These are phyloP conservation scores for Pharmacophagus antenor DNA, from an alignment of 2,888 invertebrate genomes.

Conservation along the genomic window DNA sequence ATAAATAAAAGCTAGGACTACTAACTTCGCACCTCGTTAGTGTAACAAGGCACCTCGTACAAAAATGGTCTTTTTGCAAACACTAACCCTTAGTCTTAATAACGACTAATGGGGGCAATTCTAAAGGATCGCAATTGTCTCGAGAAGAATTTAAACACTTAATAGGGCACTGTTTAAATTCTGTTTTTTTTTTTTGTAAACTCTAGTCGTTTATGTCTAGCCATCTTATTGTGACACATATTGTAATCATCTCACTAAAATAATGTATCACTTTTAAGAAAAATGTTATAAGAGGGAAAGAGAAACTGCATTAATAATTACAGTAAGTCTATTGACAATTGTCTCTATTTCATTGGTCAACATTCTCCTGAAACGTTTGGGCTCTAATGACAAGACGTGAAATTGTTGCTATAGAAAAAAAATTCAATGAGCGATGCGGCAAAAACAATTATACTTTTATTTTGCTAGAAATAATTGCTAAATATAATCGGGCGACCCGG, in stretches of 20 bases:
- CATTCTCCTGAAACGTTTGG: neutral
- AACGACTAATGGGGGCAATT: slow-evolving; percentile 18
- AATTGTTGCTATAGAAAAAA: neutral
- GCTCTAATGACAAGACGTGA: neutral
- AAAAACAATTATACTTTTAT: neutral
- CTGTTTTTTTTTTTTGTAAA: slow-evolving; percentile 11
- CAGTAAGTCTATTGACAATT: too few relatives aligned
- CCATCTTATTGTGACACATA: slow-evolving; percentile 17
- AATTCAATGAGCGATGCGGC: neutral
- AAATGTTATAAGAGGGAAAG: too few relatives aligned
- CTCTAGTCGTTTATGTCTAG: slow-evolving; percentile 20
- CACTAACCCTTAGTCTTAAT: slow-evolving; percentile 6
- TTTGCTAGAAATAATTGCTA: slow-evolving; percentile 12
- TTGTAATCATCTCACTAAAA: slow-evolving; percentile 2
- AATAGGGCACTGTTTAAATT: slow-evolving; percentile 13
- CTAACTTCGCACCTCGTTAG: slow-evolving; percentile 40
- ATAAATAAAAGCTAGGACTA: neutral
- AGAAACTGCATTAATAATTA: too few relatives aligned
- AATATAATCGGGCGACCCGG: slow-evolving; percentile 33
- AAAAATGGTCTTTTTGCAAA: slow-evolving; percentile 6
- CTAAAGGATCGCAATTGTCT: slow-evolving; percentile 23
- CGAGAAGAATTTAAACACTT: slow-evolving; percentile 19
- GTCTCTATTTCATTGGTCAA: too few relatives aligned
- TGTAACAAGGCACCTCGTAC: slow-evolving; percentile 27
- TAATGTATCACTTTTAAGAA: neutral